These are phyloP conservation scores for Julus scanicus DNA, from an alignment of 2,888 invertebrate species.

Conservation along the genomic window DNA sequence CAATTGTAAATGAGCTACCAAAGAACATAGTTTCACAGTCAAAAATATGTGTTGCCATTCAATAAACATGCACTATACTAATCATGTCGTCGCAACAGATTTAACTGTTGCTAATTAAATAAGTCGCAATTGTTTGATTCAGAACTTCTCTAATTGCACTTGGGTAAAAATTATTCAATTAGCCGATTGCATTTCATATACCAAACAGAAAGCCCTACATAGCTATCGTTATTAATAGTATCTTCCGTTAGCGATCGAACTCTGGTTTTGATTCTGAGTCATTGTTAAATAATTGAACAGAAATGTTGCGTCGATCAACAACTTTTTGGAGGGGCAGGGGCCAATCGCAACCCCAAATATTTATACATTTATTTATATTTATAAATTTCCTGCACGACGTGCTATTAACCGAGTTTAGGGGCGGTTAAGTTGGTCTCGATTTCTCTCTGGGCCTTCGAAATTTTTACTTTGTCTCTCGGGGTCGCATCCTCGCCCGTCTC, in stretches of 20 bases:
- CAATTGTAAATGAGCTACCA: background rate
- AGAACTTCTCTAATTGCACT: constrained; percentile 30
- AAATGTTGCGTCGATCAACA: background rate
- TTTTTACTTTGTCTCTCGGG: constrained; percentile 94
- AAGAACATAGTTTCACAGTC: background rate
- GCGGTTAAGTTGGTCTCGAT: constrained; percentile 74
- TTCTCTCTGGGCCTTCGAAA: constrained; percentile 93
- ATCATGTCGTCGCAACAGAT: background rate
- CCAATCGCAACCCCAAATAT: background rate
- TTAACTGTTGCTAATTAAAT: background rate
- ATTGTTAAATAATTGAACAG: background rate
- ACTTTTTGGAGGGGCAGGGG: background rate
- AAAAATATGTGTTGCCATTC: background rate
- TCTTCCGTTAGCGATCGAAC: background rate
- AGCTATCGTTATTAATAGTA: background rate
- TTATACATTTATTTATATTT: constrained; percentile 38
- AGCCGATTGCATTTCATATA: background rate
- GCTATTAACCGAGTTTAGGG: constrained; percentile 14
- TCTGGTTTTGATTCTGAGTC: background rate
- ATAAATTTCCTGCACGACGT: background rate
- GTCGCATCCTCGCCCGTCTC: constrained; percentile 94
- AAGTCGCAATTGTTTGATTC: background rate
- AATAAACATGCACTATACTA: background rate
- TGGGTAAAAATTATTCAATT: constrained; percentile 5
- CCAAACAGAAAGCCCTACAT: background rate